Evolutionary conservation across 2,888 invertebrate genomes (phyloP), one percentile per base, ranked within the genome.

Genomic region (Tholera decimalis): DNA sequence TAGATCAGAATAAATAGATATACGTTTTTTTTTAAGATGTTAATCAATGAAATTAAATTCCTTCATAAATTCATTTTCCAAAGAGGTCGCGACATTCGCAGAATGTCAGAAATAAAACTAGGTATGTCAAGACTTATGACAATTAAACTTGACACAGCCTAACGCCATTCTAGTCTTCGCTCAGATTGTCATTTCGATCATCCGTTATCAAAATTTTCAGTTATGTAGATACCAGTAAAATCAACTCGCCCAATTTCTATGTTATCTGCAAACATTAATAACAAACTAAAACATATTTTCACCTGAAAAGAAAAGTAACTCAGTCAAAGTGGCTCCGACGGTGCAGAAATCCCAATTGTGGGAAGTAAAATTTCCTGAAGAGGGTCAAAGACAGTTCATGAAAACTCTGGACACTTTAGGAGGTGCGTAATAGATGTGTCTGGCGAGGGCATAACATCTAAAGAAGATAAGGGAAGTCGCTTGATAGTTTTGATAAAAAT

Each of bases 381-480:
- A 93, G 61, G 92, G 91, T 0, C 93, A 95, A 63, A 89, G 95
- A 79, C 82, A 80, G 58, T 94, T 94, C 60, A 82, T 94, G 9
- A 95, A 91, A 82, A 64, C 87, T 4, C 83, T 95, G 81, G 93
- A 94, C 53, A 89, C 90, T 15, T 70, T 84, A 26, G 94, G 94
- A 86, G 95, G 95, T 95, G 77, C 51, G 83, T 80, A 75, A 37
- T 80, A 72, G 35, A 44, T 76, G 44, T 30, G 30, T 11, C 18
- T 41, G n/a, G 43, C 18, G 30, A 13, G 22, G 5, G 22, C 37
- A 13, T 13, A n/a, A 22, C 11, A 33, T 24, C 9, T 24, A 44
- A 56, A 35, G 30, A 35, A 54, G 9, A 46, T 15, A 37, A 33
- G n/a, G 13, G 49, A 44, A 46, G 13, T 35, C 20, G 6, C 44